Base-by-base conservation (phyloP, 2,797 vertebrate genomes). In the Hybognathus amarus region DNA sequence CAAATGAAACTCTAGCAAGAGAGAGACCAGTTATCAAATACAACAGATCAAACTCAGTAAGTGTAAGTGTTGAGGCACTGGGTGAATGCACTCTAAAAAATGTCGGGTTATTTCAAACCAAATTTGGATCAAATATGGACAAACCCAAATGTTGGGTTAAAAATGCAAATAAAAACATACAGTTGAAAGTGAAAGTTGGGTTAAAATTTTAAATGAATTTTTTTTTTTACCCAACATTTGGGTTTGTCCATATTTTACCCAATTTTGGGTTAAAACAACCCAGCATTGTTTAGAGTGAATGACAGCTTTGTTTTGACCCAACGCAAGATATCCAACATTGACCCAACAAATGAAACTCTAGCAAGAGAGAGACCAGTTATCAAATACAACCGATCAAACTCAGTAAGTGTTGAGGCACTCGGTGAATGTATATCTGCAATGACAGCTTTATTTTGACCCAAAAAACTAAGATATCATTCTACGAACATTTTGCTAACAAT, bases 21-120 rank as follows among this genome's bases (percentile, higher is more conserved):
- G 56, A 63, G 42, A 80, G 36, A 64, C 13, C 79, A 47, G 54
- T 40, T 40, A 67, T 75, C 59, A 42, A 67, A 75, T 42, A 76
- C 45, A 82, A 30, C 17, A 5, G 22, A 42, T 80, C 36, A 45
- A 59, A 63, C 59, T 24, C 54, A 8, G 30, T 33, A 2, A 17
- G 38, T 15, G 10, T 24, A 30, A 71, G 15, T 50, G 42, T 24
- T 42, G 40, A 42, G 40, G 9, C 38, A 42, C 40, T 33, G 30
- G 30, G 30, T 33, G 30, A 33, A 33, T 30, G 30, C 30, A 30
- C 52, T 45, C 33, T 56, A 45, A 30, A 1, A 33, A 33, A 33
- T 33, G 30, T 3, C 4, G 30, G 30, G 30, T 33, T 33, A 33
- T 33, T 33, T 33, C 30, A 33, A 33, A 33, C 30, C 30, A 33